Evolutionary conservation across 2,113 vertebrate genomes (phyloP).

Genomic region (Zosterops japonicus): DNA sequence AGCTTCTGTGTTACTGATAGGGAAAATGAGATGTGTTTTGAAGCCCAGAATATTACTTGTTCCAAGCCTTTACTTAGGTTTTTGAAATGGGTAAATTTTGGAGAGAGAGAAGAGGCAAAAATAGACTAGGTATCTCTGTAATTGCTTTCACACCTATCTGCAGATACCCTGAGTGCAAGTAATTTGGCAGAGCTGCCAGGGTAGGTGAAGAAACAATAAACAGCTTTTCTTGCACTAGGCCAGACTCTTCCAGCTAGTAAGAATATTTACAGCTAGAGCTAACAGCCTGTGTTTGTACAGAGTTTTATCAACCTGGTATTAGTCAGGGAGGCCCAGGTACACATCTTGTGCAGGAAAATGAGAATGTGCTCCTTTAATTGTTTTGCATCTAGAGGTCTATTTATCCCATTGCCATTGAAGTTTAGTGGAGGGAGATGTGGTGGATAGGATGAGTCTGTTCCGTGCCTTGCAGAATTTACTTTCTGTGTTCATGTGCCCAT

Average conservation of each 20-base stretch:
- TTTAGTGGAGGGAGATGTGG: not conserved
- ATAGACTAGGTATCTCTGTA: not conserved
- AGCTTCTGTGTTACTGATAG: not conserved
- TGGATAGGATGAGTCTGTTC: not conserved
- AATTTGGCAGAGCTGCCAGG: not conserved
- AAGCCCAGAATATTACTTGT: not conserved
- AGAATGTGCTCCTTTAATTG: not conserved
- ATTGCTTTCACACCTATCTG: slow-evolving; percentile 21
- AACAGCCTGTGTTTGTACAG: not conserved
- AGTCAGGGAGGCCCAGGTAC: not conserved
- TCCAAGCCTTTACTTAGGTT: not conserved
- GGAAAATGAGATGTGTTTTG: not conserved
- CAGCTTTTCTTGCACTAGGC: not conserved
- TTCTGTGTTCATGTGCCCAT: not conserved
- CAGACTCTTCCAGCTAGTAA: not conserved
- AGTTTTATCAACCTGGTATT: not conserved
- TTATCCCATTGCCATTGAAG: not conserved
- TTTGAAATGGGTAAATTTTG: not conserved
- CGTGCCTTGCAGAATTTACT: not conserved
- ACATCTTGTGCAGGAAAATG: not conserved
- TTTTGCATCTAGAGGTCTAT: not conserved
- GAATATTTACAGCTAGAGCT: not conserved
- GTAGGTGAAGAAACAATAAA: slow-evolving; percentile 19
- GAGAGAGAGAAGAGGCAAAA: not conserved
- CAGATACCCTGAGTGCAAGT: not conserved